Base-by-base conservation (phyloP, 2,797 vertebrate genomes). In the Dallia pectoralis region DNA sequence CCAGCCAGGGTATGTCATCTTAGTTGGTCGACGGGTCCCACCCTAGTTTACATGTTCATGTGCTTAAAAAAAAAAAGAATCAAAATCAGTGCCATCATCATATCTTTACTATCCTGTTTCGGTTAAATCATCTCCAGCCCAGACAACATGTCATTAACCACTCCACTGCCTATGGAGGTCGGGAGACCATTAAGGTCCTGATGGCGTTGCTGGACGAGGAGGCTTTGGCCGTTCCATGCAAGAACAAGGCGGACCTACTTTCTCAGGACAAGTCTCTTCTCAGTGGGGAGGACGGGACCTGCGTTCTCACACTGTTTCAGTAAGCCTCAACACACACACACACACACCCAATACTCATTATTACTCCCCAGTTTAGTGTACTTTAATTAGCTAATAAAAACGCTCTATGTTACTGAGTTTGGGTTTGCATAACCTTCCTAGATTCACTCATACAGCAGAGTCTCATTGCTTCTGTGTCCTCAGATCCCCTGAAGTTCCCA, bases 91-190 rank as follows among this genome's bases (percentile, higher is more conserved):
- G 25, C 9, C 56, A 27, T 9, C n/a, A 29, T 62, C 59, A 16
- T 63, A 63, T 29, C 51, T 56, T 56, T 22, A 32, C 25, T 30
- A n/a, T 19, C 4, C 3, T 19, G 5, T 27, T 36, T 62, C 7
- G 32, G 69, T 64, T 47, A 2, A 36, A 72, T 81, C 64, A 1
- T 4, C 53, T 59, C 25, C 86, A 99, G 97, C 96, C 96, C 61
- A 96, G 92, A 91, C 88, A 91, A 0, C 83, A 96, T 76, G 87
- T 93, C 1, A 94, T 99, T 86, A 99, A 99, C 86, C 98, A 95
- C 29, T 93, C 89, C 73, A 99, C 96, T 4, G 95, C 92, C 0
- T 96, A 93, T 18, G 93, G 95, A 69, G 97, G 96, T 33, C 93
- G 97, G 84, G 95, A 96, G 77, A 95, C 94, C 0, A 82, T 99